Evolutionary conservation across 2,113 vertebrate genomes (phyloP).

Genomic region (Sigmodon hispidus): DNA sequence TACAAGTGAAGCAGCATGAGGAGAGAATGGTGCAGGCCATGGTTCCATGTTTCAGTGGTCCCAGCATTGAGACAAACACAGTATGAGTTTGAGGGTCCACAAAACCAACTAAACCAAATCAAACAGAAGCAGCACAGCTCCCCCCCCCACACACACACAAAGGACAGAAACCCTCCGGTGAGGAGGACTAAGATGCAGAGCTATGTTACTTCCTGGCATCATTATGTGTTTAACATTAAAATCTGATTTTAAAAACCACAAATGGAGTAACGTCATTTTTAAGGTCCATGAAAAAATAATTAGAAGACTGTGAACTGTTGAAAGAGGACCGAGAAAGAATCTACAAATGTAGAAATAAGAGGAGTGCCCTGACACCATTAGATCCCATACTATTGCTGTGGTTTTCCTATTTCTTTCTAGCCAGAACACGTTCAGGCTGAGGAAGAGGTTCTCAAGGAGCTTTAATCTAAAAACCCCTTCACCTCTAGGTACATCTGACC

Average conservation of each 20-base stretch:
- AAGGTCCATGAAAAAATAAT: slow-evolving; percentile 2
- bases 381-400: neutral
- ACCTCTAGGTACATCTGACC: neutral
- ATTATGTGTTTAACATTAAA: slow-evolving; percentile 29
- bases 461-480: neutral
- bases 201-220: neutral
- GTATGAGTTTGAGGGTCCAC: neutral
- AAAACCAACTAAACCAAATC: neutral
- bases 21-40: neutral
- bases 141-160: neutral
- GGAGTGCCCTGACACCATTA: neutral
- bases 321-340: neutral
- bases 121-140: neutral
- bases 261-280: slow-evolving; percentile 1
- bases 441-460: neutral
- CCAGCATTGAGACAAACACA: neutral
- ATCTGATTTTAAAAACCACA: slow-evolving; percentile 13
- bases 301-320: slow-evolving; percentile 6
- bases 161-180: neutral
- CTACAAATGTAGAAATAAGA: neutral
- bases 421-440: neutral
- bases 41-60: too few species aligned
- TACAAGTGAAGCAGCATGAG: neutral
- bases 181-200: neutral
- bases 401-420: neutral